These are phyloP conservation scores for Drymodes brunneopygia DNA, from an alignment of 2,113 vertebrate species.

Conservation along the genomic window DNA sequence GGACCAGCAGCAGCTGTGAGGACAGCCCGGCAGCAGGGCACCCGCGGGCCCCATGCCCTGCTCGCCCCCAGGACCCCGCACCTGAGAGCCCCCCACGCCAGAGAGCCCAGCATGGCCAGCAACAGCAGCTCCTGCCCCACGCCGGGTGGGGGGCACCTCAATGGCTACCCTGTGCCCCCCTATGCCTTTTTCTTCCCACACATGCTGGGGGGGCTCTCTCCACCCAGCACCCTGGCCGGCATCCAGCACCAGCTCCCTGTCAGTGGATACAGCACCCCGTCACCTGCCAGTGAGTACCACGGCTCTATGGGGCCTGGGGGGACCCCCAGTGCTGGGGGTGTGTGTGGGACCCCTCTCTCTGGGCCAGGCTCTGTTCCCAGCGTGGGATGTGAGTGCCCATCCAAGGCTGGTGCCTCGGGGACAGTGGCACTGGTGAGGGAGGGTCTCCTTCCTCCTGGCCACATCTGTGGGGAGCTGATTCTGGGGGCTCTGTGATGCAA, in stretches of 20 bases:
- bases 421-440: background rate
- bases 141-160: constrained; percentile 82
- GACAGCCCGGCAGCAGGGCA: background rate
- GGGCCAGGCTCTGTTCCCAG: background rate
- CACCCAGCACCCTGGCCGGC: constrained; percentile 79
- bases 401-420: background rate
- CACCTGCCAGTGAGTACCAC: constrained; percentile 91
- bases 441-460: background rate
- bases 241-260: constrained; percentile 85
- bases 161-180: constrained; percentile 88
- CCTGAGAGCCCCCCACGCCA: background rate
- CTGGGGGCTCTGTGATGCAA: background rate
- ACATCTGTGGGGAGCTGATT: background rate
- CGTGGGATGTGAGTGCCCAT: rapidly evolving
- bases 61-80: background rate
- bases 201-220: constrained; percentile 90
- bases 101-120: constrained; percentile 84
- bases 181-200: constrained; percentile 97
- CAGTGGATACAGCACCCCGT: constrained; percentile 95
- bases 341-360: rapidly evolving
- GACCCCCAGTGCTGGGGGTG: rapidly evolving
- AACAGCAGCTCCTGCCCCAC: constrained; percentile 90
- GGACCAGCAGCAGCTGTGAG: background rate
- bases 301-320: rapidly evolving
- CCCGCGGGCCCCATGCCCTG: background rate